Evolutionary conservation across 2,113 vertebrate species (phyloP), one percentile per base, ranked within the genome.

Genomic region (Scalopus aquaticus): DNA sequence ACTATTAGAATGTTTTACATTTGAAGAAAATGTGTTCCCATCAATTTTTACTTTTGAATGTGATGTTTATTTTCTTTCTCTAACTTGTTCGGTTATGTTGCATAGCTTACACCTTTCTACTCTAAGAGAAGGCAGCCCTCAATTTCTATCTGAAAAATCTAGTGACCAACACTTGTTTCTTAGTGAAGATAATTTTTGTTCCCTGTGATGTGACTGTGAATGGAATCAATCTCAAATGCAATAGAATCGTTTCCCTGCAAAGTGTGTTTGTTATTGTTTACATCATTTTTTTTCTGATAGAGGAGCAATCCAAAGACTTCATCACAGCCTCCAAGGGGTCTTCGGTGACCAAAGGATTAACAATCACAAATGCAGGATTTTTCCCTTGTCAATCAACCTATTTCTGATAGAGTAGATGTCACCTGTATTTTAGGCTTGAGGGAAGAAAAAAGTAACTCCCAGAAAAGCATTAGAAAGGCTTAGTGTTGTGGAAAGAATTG

Each of bases 401-500:
- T 67, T 76, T 77, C 67, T 87, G 8, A 69, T 20, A 89, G 4
- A 72, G 56, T 26, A 83, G 54, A 67, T 85, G 87, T 88, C 90
- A 92, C 90, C 60, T 85, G 42, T 84, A 73, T 89, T 94, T 96
- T 83, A 77, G 51, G 92, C 60, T 90, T 81, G 11, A 15, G 16
- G 1, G 28, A 11, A 16, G 35, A 42, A 56, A 56, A 90, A 65
- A 89, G 65, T 46, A 62, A 88, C 56, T 79, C 58, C 76, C 7
- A 42, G 35, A 94, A 74, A 95, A 72, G 37, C 49, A 74, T 72
- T 94, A 88, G 74, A 94, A 87, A 90, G 80, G 46, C 54, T 96
- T 81, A 90, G 80, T 76, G n/a, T 67, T 58, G 77, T 96, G 80
- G 88, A 95, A 90, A 93, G 88, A 93, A 97, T 73, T 94, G 92